Evolutionary conservation across 2,888 invertebrate genomes (phyloP).

Genomic region (Altica lythri): DNA sequence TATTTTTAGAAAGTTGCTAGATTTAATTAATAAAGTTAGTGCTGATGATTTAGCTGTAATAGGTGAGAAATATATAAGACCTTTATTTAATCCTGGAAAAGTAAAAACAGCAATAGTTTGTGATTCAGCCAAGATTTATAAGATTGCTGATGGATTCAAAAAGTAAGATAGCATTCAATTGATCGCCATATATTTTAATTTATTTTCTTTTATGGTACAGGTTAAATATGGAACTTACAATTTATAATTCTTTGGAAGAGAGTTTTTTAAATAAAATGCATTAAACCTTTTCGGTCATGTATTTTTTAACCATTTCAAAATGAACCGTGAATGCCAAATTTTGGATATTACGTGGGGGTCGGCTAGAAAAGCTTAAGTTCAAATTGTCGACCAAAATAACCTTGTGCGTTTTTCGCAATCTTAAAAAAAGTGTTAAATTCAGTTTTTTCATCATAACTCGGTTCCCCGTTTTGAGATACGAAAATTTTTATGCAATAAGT

Average conservation of each 20-base stretch:
- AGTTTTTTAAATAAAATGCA: constrained; percentile 65
- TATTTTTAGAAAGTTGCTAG: constrained; percentile 70
- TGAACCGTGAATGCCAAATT: too few species aligned
- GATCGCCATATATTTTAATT: not conserved
- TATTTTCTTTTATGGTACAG: constrained; percentile 42
- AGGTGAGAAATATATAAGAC: constrained; percentile 71
- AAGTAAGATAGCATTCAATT: constrained; percentile 60
- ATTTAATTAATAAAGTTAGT: constrained; percentile 68
- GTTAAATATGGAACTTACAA: constrained; percentile 62
- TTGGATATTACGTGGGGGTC: too few species aligned
- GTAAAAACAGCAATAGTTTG: constrained; percentile 76
- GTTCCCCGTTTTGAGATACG: too few species aligned
- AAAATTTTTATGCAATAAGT: too few species aligned
- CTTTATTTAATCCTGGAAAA: constrained; percentile 66
- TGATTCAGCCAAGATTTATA: constrained; percentile 74
- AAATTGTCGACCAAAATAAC: too few species aligned
- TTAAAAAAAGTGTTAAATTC: too few species aligned
- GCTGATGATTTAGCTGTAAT: constrained; percentile 67
- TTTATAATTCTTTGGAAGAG: constrained; percentile 67
- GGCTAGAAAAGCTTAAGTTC: too few species aligned
- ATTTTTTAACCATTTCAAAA: too few species aligned
- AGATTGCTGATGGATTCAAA: constrained; percentile 68
- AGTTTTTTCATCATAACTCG: too few species aligned
- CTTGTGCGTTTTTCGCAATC: too few species aligned
- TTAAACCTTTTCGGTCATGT: too few species aligned